phyloP scores from a whole-genome alignment of 2,797 vertebrate genomes.

The Melanogrammus aeglefinus region DNA sequence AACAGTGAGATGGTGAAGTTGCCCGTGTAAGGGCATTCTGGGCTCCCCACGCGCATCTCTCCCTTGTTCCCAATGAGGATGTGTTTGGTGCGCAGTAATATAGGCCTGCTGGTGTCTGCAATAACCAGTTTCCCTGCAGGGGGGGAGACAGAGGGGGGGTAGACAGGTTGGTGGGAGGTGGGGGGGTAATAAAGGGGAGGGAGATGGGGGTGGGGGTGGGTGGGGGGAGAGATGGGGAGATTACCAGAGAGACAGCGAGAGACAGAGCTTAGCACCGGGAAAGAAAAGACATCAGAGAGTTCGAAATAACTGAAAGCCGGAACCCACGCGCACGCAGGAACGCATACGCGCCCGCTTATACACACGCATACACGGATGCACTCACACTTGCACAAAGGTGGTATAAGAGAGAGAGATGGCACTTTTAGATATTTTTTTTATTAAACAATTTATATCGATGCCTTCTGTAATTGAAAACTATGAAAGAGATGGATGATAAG shows the following conservation, averaged over 20 bases:
- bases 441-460: neutral
- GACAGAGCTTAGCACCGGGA: neutral
- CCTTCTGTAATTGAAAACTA: slow-evolving; percentile 3
- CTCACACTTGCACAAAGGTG: neutral
- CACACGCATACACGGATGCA: neutral
- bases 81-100: slow-evolving; percentile 83
- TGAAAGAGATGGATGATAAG: neutral
- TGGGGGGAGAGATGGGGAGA: neutral
- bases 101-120: slow-evolving; percentile 77
- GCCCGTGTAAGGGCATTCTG: slow-evolving; percentile 85
- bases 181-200: neutral
- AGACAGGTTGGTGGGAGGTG: slow-evolving; percentile 13
- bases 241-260: slow-evolving; percentile 13
- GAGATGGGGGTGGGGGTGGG: slow-evolving; percentile 8
- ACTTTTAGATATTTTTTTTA: slow-evolving; percentile 3
- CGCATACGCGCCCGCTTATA: too few relatives aligned
- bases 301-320: slow-evolving; percentile 4
- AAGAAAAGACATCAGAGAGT: neutral
- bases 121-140: slow-evolving; percentile 87
- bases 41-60: slow-evolving; percentile 85
- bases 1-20: slow-evolving; percentile 85
- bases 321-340: neutral
- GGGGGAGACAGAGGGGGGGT: neutral
- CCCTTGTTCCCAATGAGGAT: slow-evolving; percentile 87
- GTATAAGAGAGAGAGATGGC: neutral